Evolutionary conservation across 2,113 vertebrate genomes (phyloP), one percentile per base, ranked within the genome.

Genomic region (Regulus satrapa): DNA sequence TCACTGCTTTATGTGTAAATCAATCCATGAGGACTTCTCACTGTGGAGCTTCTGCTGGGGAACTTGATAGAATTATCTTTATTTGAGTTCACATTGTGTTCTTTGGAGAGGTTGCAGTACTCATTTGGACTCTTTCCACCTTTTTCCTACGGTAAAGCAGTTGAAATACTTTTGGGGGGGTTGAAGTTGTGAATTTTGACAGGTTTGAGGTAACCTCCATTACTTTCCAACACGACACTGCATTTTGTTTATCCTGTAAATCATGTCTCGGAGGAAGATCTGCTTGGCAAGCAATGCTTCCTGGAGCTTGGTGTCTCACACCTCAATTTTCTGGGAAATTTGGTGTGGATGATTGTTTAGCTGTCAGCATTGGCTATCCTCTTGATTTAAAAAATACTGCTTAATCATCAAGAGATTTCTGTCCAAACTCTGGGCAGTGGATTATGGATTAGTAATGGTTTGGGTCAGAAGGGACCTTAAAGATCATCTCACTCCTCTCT

Each of bases 251-350:
- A 55, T 43, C 32, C 75, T 73, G 41, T 40, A 83, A 69, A 24
- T 76, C 18, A 1, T 5, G 12, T n/a, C 17, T 62, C 51, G 0
- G 0, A 31, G 23, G 78, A 43, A 29, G 56, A 66, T 31, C 28
- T 73, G 46, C 79, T 88, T 93, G 85, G 78, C 14, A 21, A 85
- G 78, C 67, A 76, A 1, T 24, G 29, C 38, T 82, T 38, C 11
- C 45, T 31, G 49, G 45, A 56, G 79, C 71, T 76, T 9, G 9
- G n/a, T 63, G 82, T 85, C 82, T 62, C 74, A 21, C 46, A 54
- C 45, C 49, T 83, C 40, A 11, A 0, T 58, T 64, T 41, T 10
- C 23, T 38, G 61, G 63, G 72, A 73, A 26, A n/a, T 68, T 12
- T 13, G 26, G 38, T 14, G 31, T 2, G 4, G 45, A 25, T 26